Evolutionary conservation across 2,113 vertebrate species (phyloP).

Genomic region (Gambusia holbrooki): DNA sequence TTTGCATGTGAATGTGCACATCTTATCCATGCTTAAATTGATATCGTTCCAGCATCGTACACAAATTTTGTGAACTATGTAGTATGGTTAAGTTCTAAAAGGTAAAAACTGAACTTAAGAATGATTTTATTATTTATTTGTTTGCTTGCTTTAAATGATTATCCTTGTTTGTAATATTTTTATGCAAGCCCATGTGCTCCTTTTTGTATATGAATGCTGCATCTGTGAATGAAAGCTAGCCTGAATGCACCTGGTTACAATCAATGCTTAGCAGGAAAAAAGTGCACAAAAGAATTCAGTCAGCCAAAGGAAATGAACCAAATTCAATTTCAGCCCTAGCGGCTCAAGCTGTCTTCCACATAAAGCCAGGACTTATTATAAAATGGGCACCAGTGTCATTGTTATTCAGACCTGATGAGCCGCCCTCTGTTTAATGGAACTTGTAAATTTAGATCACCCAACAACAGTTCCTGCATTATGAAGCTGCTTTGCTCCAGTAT

Average conservation of each 20-base stretch:
- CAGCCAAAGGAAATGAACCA: slow-evolving; percentile 75
- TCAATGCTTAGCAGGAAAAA: slow-evolving; percentile 64
- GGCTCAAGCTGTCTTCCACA: slow-evolving; percentile 58
- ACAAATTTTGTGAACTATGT: neutral
- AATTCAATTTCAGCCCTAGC: slow-evolving; percentile 73
- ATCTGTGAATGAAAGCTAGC: slow-evolving; percentile 30
- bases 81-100: neutral
- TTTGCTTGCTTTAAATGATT: neutral
- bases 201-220: slow-evolving; percentile 9
- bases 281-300: slow-evolving; percentile 74
- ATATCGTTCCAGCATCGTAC: neutral
- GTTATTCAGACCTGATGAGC: slow-evolving; percentile 75
- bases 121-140: neutral
- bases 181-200: neutral
- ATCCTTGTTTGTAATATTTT: slow-evolving; percentile 8
- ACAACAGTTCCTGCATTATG: slow-evolving; percentile 60
- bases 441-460: slow-evolving; percentile 70
- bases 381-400: slow-evolving; percentile 60
- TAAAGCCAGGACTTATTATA: slow-evolving; percentile 71
- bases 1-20: neutral
- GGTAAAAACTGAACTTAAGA: neutral
- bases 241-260: slow-evolving; percentile 47
- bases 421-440: slow-evolving; percentile 65
- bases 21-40: neutral
- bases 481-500: slow-evolving; percentile 50